Base-by-base conservation (phyloP, 30 jellyfish, hydroid and myxozoan genomes). In the Hydractinia symbiolongicarpus region DNA sequence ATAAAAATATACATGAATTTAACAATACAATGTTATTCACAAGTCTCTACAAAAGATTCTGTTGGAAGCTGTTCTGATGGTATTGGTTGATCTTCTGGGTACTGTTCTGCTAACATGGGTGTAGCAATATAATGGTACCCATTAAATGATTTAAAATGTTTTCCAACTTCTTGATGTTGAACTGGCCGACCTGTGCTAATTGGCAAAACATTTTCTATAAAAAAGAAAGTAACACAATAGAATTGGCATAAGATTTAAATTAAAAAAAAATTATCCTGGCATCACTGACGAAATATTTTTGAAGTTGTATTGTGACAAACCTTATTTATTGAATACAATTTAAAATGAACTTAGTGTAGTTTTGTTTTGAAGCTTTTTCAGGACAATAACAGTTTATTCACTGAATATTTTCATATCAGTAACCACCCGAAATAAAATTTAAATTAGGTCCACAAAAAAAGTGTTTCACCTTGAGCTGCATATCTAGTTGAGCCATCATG, bases 401-500 rank as follows among this genome's bases (percentile, higher is more conserved):
- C 44, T 30, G 44, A 2, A 30, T 30, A 30, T 30, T 30, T 30
- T 30, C 44, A 30, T 30, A 30, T 30, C 44, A 2, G 44, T 30
- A 30, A 30, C 44, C 44, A 30, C 44, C 44, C 44, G 1, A 30
- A 30, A 30, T 30, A 2, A 30, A 30, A 30, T 30, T 30, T 30
- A 2, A 30, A 30, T 30, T 30, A 30, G 2, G 2, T 30, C 44
- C 44, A 30, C 44, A 30, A 30, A 30, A 30, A 30, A 30, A 30
- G 44, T 30, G 44, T 30, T 11, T 11, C 49, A 89, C 96, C 96
- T 83, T 89, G 91, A 1, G 96, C 62, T 5, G 95, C 96, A 62
- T 89, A 89, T 76, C 95, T 52, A 21, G 81, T 53, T 77, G 95
- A 73, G 4, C 95, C 96, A 74, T 89, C 96, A 75, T 89, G 81